Base-by-base conservation (phyloP, 2,113 vertebrate species). In the Baryphthengus martii region DNA sequence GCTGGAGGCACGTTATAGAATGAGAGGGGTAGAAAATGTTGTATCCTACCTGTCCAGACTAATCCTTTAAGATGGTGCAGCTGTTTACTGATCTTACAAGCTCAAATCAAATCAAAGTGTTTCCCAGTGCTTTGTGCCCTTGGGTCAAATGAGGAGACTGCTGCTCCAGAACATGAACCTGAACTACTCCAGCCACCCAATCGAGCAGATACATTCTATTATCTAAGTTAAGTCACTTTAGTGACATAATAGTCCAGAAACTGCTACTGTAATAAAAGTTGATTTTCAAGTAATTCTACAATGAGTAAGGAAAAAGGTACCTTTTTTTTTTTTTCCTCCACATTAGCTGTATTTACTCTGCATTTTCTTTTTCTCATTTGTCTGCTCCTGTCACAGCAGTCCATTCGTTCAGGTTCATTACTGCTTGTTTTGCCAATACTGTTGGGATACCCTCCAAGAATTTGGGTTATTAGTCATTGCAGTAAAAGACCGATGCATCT, bases 201-300 rank as follows among this genome's bases (percentile, higher is more conserved):
- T 11, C 6, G 0, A 55, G 65, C 33, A 50, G 26, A 4, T 44
- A 25, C 1, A 0, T 1, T 61, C 29, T 59, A 1, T 2, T 0
- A n/a, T 39, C 82, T 63, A 56, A 78, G 76, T 82, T 72, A 7
- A 92, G 66, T 44, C 80, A 4, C 68, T 45, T 45, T 4, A 6
- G 26, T 59, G 63, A 39, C 63, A 63, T 9, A 58, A 33, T 17
- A 25, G 15, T 1, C 47, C 85, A 71, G 76, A 90, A 93, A 92
- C 16, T 47, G 56, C 66, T 68, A 12, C 55, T 86, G 6, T 50
- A 78, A 77, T 65, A 8, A 20, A 83, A 55, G 59, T 58, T 76
- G 49, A 5, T 89, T 83, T 86, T 85, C 55, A 13, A 83, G 47
- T 21, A 18, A 16, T 11, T 82, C 28, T 88, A 17, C 86, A 95